Evolutionary conservation across 1,140 invertebrate genomes (phyloP), one percentile per base, ranked within the genome.

Genomic region (Rhagoletis zephyria): DNA sequence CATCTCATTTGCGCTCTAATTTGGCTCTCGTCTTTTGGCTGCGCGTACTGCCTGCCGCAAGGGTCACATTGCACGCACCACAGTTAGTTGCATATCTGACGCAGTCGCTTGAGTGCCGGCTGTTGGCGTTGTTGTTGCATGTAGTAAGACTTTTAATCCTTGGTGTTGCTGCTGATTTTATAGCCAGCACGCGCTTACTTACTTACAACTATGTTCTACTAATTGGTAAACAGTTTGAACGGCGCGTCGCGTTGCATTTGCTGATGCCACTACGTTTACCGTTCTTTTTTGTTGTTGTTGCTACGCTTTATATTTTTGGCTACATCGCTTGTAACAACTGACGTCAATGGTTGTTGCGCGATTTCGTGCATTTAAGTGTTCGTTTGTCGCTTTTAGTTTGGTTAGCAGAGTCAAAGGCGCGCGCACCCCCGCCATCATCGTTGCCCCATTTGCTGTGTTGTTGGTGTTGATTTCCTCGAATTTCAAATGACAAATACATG

Each of bases 11-110:
- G 56, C 60, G 74, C 51, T 63, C 14, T 42, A 56, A 61, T 85
- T 85, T 85, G 56, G 59, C 60, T 85, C 60, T 48, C 87, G 89
- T 89, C 87, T 91, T 91, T 91, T 90, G 90, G 91, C 89, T 89
- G 90, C 89, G 90, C 91, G 30, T 30, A 30, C 30, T 30, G 30
- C 91, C 90, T 91, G 91, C 90, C 74, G 74, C 89, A 85, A 70
- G 89, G 85, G 88, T 85, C 85, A 85, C 64, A 67, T 16, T 19
- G 30, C 14, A 85, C 60, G 30, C 85, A 85, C 85, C 85, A 85
- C 85, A 85, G 85, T 85, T 85, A 30, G 30, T 30, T 30, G 30
- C 30, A 30, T 30, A 85, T 85, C 63, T 86, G 59, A 48, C 85
- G 60, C 51, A 56, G 30, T 86, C 30, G 59, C 45, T 86, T 30